phyloP scores from a whole-genome alignment of 1,140 invertebrate genomes.

The Macrosteles quadrilineatus region DNA sequence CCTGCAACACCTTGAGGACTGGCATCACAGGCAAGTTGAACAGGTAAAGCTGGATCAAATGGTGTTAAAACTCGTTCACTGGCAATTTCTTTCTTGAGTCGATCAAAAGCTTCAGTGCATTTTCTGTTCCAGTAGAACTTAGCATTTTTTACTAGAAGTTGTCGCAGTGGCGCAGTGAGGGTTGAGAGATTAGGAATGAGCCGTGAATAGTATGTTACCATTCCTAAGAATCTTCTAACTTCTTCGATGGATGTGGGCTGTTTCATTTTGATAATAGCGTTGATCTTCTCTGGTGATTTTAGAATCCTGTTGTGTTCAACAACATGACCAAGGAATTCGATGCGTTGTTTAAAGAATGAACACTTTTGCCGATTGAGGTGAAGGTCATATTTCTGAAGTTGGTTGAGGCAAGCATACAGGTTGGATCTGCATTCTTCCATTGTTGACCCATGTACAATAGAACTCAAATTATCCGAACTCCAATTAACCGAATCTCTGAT shows the following conservation, averaged over 20 bases:
- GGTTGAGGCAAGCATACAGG: no score
- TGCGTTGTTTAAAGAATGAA: no score
- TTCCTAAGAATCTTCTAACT: constrained; percentile 51
- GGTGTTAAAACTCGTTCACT: constrained; percentile 39
- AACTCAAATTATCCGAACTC: no score
- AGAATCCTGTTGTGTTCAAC: background rate
- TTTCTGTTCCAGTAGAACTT: constrained; percentile 31
- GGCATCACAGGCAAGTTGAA: constrained; percentile 54
- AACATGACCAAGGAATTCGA: background rate
- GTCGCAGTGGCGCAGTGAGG: constrained; percentile 45
- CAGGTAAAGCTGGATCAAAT: constrained; percentile 47
- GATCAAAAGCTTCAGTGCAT: constrained; percentile 43
- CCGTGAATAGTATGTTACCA: constrained; percentile 52
- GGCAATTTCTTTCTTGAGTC: constrained; percentile 44
- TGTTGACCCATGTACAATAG: no score
- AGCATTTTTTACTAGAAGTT: constrained; percentile 40
- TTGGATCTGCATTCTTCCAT: no score
- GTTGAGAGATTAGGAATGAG: constrained; percentile 50
- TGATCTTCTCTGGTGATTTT: no score
- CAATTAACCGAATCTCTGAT: no score
- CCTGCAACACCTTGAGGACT: constrained; percentile 53
- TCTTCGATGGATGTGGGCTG: constrained; percentile 46
- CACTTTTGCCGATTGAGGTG: no score
- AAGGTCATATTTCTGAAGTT: no score
- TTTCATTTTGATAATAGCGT: no score